These are phyloP conservation scores for Paramormyrops kingsleyae DNA, from an alignment of 2,113 vertebrate genomes.

Conservation along the genomic window DNA sequence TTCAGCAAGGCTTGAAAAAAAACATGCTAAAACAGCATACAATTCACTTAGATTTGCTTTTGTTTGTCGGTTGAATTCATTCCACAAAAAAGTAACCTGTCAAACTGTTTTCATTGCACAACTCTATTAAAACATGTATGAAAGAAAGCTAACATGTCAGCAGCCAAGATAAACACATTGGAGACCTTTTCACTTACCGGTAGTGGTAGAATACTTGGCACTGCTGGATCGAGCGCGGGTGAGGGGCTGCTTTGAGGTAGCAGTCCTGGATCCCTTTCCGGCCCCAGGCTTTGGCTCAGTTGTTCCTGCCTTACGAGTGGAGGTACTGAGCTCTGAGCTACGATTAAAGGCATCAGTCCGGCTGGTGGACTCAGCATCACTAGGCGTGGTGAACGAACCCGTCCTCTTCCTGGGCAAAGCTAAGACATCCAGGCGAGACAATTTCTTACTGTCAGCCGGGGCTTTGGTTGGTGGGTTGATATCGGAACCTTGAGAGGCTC, in stretches of 20 bases:
- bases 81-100: background rate
- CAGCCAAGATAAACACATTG: background rate
- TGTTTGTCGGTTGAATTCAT: background rate
- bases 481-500: conserved; percentile 47
- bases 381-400: conserved; percentile 78
- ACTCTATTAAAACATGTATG: background rate
- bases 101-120: background rate
- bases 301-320: conserved; percentile 57
- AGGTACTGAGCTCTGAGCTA: conserved; percentile 57
- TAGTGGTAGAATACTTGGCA: conserved; percentile 73
- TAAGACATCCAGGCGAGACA: conserved; percentile 81
- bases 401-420: conserved; percentile 89
- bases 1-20: background rate
- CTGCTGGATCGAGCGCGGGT: conserved; percentile 75
- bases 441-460: conserved; percentile 68
- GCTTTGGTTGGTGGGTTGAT: conserved; percentile 39
- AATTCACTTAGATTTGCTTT: background rate
- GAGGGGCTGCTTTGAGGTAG: conserved; percentile 62
- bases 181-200: conserved; percentile 69
- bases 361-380: conserved; percentile 68
- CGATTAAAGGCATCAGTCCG: conserved; percentile 70
- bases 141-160: background rate
- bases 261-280: conserved; percentile 50
- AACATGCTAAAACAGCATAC: background rate
- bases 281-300: conserved; percentile 53